Base-by-base conservation (phyloP, 2,888 invertebrate species). In the Plagiodera versicolora region DNA sequence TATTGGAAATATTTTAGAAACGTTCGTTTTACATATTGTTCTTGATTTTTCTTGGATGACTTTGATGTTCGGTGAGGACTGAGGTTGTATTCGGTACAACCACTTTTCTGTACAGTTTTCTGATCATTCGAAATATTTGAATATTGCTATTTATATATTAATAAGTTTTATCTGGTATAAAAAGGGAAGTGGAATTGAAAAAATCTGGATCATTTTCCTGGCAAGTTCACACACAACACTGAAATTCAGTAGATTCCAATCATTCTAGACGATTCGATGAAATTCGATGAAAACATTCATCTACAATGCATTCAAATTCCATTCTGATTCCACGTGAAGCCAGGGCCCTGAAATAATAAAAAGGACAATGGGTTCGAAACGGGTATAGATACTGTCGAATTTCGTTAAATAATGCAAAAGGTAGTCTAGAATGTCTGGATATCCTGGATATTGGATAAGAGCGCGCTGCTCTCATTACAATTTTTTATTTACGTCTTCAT, bases 401-500 rank as follows among this genome's bases (percentile, higher is more conserved):
- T 17, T 24, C 54, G 19, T 58, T 62, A 62, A 58, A 56, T 56
- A 52, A 62, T 62, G 56, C 58, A 62, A 53, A 47, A 58, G 62
- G 55, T 61, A 58, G 54, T 58, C 19, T 19, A 35, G 49, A 55
- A 51, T 30, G 32, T 55, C 54, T 53, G 58, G 58, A 58, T 48
- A 58, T 61, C 54, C 58, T 45, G 54, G 61, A 62, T 62, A 39
- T 39, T 44, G 56, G 58, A 62, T 62, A 50, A 62, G 58, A 62
- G 58, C 58, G 50, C 47, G 47, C 51, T 47, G 51, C 51, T 61
- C 54, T 54, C 61, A 61, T 61, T 58, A 58, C 58, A 62, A 56
- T 62, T 62, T 58, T 58, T 62, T 62, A 62, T 62, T 62, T 62
- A 62, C 58, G 58, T 48, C 55, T 58, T 58, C 58, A 62, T 62